Base-by-base conservation (phyloP, 2,113 vertebrate species). In the Oncorhynchus keta region DNA sequence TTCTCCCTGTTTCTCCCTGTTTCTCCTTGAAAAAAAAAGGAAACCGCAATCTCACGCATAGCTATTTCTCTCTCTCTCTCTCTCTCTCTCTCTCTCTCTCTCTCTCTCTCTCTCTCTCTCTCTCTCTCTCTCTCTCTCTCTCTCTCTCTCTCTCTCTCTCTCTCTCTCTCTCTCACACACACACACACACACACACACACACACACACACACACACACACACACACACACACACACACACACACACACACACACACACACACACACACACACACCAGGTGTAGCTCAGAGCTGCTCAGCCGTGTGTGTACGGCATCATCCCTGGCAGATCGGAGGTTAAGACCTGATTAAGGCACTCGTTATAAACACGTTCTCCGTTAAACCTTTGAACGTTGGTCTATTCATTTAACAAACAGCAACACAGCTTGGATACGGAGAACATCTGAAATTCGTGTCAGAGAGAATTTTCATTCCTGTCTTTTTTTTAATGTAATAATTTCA, bases 321-420 rank as follows among this genome's bases (percentile, higher is more conserved):
- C 32, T 71, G 76, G 32, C 67, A 59, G 48, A 75, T 9, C 28
- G 32, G 74, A 82, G 76, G 57, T 72, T 85, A 49, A 88, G 78
- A 67, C 69, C 74, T 79, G 76, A 88, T 83, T 80, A 68, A 80
- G 71, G 66, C 75, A 79, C 78, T 81, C 88, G 91, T 91, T 89
- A 84, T 82, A 81, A 81, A 81, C 67, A 86, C 83, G 86, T 77
- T 76, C 71, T 32, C 51, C 51, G 79, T 79, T 86, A 73, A 88
- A 84, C 66, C 73, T 28, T 14, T 3, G 28, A 84, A 62, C 69
- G 83, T 76, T 72, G 72, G 75, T 79, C 71, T 74, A 84, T 83
- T 88, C 86, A 89, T 84, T 88, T 48, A 79, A 90, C 81, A 83
- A 87, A 86, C 81, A 75, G 64, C 70, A 81, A 20, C n/a, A 72